A percentile compares a stretch with the other conserved stretches of the same genome.
Evolutionary conservation across 2,113 vertebrate genomes (phyloP).

Genomic region (Channa maculata): DNA sequence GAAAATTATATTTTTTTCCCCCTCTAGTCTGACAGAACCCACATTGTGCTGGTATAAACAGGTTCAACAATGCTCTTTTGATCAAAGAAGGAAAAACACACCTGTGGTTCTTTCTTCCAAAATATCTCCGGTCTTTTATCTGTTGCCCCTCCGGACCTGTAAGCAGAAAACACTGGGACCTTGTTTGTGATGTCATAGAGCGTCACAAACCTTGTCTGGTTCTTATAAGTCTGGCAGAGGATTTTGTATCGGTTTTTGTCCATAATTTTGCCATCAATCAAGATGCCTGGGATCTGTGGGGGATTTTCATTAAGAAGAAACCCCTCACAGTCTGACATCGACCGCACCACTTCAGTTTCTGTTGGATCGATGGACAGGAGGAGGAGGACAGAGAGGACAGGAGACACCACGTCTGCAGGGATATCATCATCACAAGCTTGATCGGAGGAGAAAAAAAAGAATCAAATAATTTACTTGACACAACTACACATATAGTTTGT

Average conservation of each 20-base stretch:
- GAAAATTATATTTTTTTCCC: no score
- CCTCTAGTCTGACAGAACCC: no score
- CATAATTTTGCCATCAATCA: slow-evolving; percentile 12
- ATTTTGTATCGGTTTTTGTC: slow-evolving; percentile 49
- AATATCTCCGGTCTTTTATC: no score
- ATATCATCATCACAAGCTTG: slow-evolving; percentile 9
- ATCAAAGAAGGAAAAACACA: no score
- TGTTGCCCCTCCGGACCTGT: neutral
- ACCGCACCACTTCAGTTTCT: slow-evolving; percentile 20
- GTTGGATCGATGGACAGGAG: neutral
- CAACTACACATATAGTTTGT: no score
- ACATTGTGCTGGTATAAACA: no score
- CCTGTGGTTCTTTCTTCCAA: slow-evolving; percentile 52
- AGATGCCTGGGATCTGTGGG: slow-evolving; percentile 33
- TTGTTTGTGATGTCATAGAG: slow-evolving; percentile 48
- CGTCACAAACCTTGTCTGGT: slow-evolving; percentile 34
- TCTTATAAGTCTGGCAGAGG: slow-evolving; percentile 48
- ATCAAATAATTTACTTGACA: no score
- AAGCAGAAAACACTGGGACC: slow-evolving; percentile 71
- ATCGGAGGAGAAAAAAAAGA: no score
- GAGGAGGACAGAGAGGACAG: slow-evolving; percentile 8
- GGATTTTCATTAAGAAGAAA: slow-evolving; percentile 26
- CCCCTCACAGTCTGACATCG: slow-evolving; percentile 8
- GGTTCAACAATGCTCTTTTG: no score
- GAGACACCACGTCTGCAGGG: neutral